Evolutionary conservation across 1,140 invertebrate genomes (phyloP).

Genomic region (Ericerus pela): DNA sequence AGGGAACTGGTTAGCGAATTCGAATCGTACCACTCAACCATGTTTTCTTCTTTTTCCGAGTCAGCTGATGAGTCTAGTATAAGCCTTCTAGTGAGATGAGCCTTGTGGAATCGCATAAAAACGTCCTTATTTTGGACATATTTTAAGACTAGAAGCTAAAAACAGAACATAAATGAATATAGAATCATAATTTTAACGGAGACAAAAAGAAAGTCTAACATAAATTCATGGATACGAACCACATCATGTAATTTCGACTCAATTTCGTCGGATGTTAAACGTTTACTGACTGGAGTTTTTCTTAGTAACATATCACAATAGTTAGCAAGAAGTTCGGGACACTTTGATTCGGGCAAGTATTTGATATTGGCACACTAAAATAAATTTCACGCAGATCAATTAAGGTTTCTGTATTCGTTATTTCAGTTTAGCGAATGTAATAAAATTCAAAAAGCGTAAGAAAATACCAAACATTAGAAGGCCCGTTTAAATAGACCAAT

Average conservation of each 20-base stretch:
- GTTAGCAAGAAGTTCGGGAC: conserved; percentile 95
- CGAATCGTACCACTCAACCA: conserved; percentile 77
- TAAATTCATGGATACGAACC: conserved; percentile 35
- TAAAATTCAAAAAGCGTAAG: too few relatives aligned
- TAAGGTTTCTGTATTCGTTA: too few relatives aligned
- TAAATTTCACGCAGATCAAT: too few relatives aligned
- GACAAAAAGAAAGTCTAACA: background rate
- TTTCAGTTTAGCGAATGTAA: too few relatives aligned
- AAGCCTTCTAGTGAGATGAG: conserved; percentile 86
- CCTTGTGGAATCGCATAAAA: conserved; percentile 99
- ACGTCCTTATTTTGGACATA: conserved; percentile 99
- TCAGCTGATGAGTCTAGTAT: conserved; percentile 94
- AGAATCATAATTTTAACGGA: background rate
- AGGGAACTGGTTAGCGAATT: too few relatives aligned
- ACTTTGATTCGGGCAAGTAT: conserved; percentile 80
- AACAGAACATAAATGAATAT: conserved; percentile 16
- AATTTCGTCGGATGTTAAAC: conserved; percentile 93
- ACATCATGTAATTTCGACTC: conserved; percentile 85
- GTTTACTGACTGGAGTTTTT: conserved; percentile 90
- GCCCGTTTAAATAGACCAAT: too few relatives aligned
- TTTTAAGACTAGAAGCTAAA: conserved; percentile 81
- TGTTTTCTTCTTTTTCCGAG: conserved; percentile 98
- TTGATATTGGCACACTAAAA: conserved; percentile 31
- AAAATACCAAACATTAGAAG: too few relatives aligned
- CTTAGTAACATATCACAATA: conserved; percentile 99